Conservation (phyloP, 2,797 vertebrate genomes). For the Danio albolineatus region DNA sequence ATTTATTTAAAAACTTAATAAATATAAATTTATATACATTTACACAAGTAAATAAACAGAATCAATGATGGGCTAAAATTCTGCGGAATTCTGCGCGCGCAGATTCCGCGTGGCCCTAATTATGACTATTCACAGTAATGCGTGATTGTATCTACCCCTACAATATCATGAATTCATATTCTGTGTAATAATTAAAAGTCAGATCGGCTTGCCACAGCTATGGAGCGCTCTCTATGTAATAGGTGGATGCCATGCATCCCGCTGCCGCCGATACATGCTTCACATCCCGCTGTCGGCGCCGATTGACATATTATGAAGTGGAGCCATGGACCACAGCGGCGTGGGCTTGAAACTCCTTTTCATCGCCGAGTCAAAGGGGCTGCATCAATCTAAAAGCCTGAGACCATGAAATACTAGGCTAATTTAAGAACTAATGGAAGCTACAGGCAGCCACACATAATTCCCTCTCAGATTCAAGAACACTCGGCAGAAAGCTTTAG, state of each 20-base stretch:
- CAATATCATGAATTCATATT: no score
- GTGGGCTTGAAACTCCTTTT: constrained; percentile 58
- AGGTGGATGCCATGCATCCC: constrained; percentile 35
- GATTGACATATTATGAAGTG: constrained; percentile 56
- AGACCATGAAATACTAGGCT: constrained; percentile 46
- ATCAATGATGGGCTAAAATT: no score
- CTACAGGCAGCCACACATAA: constrained; percentile 31
- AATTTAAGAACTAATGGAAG: constrained; percentile 53
- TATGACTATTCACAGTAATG: no score
- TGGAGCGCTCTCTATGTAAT: constrained; percentile 44
- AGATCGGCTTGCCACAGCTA: constrained; percentile 16
- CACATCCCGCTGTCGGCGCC: constrained; percentile 28
- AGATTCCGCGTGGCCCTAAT: no score
- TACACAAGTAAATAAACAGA: no score
- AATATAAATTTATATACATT: no score
- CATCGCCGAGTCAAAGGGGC: constrained; percentile 42
- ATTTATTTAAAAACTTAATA: no score
- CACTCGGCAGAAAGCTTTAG: constrained; percentile 35
- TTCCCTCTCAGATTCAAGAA: constrained; percentile 39
- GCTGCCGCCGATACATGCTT: constrained; percentile 30
- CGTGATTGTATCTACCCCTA: no score
- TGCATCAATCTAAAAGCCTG: constrained; percentile 51
- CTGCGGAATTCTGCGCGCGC: no score
- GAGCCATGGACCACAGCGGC: constrained; percentile 4
- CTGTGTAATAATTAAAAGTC: no score